Evolutionary conservation across 2,888 invertebrate genomes (phyloP), one percentile per base, ranked within the genome.

Genomic region (Drosophila barbarae): DNA sequence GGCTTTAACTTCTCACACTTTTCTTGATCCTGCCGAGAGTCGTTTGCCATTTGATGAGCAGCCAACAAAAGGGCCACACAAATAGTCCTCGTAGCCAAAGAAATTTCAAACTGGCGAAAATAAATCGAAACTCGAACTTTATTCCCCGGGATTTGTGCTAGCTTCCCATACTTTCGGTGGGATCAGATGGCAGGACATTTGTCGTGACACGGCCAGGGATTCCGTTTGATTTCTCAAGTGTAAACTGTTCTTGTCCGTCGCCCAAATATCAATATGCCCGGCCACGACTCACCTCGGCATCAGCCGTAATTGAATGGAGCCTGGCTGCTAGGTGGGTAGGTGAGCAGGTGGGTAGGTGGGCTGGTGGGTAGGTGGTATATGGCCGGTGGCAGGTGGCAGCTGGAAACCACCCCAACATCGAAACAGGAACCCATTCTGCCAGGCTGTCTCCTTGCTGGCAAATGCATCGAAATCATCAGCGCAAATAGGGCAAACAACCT

Each of bases 211-310:
- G 61, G 42, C 60, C 61, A 46, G 66, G 76, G 69, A 64, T 79
- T 84, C 72, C 68, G 71, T 85, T 79, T 79, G 79, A 79, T 79
- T 79, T 79, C 85, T 80, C 79, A 80, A 77, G 79, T 85, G 79
- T 83, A 79, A 79, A 80, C 80, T 72, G 55, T 13, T 46, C 46
- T 23, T 35, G 58, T 63, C 64, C 72, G 79, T 74, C 80, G 72
- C 69, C 76, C 72, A 82, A 79, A 79, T 77, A 80, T 84, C 83
- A 79, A 79, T 82, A 82, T 84, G 76, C 55, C 71, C 38, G 56
- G 61, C 44, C 35, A 42, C 60, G 51, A 72, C 63, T 54, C 38
- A 44, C 42, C 52, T 39, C 42, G 21, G n/a, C 60, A 28, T 38
- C 23, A 26, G 13, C 46, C 51, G 44, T 68, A 68, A 70, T 68